Conservation (phyloP, 2,888 invertebrate genomes). For the Choristoneura rosaceana region DNA sequence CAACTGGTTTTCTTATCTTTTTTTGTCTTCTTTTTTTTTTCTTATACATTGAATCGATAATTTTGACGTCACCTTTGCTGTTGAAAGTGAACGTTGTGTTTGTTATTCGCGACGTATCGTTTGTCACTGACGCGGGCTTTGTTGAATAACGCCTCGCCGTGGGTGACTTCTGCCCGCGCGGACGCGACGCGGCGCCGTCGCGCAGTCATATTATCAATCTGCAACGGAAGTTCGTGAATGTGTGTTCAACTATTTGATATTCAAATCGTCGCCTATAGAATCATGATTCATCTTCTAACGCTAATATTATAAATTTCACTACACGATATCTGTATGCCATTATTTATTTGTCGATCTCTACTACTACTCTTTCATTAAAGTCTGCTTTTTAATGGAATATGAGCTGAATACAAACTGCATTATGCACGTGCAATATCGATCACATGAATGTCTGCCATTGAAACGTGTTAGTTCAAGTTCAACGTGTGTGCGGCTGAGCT, state of each 20-base stretch:
- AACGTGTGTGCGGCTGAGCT: slow-evolving; percentile 61
- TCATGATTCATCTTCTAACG: slow-evolving; percentile 6
- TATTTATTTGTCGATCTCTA: not conserved
- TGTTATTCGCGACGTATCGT: slow-evolving; percentile 72
- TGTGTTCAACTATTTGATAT: slow-evolving; percentile 33
- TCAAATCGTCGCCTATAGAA: slow-evolving; percentile 25
- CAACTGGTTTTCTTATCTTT: slow-evolving; percentile 53
- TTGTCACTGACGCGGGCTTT: slow-evolving; percentile 75
- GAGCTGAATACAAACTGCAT: slow-evolving; percentile 2
- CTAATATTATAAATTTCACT: slow-evolving; percentile 13
- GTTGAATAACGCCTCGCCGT: slow-evolving; percentile 52
- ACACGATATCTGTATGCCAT: not conserved
- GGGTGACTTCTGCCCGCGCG: slow-evolving; percentile 25
- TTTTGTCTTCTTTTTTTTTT: too few relatives aligned
- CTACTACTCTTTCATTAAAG: not conserved
- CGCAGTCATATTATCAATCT: slow-evolving; percentile 6
- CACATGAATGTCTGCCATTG: slow-evolving; percentile 48
- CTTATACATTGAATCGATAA: slow-evolving; percentile 54
- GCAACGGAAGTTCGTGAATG: slow-evolving; percentile 30
- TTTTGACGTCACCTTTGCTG: slow-evolving; percentile 63
- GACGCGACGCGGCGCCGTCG: slow-evolving; percentile 7
- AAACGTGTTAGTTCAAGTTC: slow-evolving; percentile 71
- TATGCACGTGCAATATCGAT: slow-evolving; percentile 31
- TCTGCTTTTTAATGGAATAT: not conserved
- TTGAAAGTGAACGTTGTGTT: slow-evolving; percentile 83